A percentile compares a stretch with the other conserved stretches of the same genome.
Evolutionary conservation across 2,113 vertebrate species (phyloP).

Genomic region (Lucifuga dentata): DNA sequence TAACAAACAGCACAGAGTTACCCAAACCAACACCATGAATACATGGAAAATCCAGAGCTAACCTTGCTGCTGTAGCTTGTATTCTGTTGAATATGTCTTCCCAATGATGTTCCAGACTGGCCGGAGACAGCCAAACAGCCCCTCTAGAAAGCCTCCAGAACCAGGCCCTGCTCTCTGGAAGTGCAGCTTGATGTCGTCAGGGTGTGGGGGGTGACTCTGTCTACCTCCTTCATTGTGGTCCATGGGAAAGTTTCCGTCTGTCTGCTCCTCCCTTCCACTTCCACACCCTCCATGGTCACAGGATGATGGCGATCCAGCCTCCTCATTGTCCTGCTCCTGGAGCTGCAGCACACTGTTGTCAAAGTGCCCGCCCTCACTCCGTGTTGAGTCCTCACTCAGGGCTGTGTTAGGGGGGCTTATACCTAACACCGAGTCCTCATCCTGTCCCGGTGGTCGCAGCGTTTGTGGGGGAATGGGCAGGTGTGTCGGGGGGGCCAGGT

Average conservation of each 20-base stretch:
- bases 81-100: constrained; percentile 97
- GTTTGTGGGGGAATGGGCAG: constrained; percentile 77
- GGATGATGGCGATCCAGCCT: constrained; percentile 78
- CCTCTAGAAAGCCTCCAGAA: constrained; percentile 94
- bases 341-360: constrained; percentile 98
- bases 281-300: constrained; percentile 81
- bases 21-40: not conserved
- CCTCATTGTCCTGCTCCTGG: constrained; percentile 88
- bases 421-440: constrained; percentile 77
- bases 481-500: constrained; percentile 82
- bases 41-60: constrained; percentile 47
- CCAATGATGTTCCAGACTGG: constrained; percentile 99
- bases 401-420: constrained; percentile 85
- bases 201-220: constrained; percentile 62
- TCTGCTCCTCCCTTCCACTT: constrained; percentile 82
- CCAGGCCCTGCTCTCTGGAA: constrained; percentile 89
- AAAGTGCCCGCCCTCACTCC: constrained; percentile 89
- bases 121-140: constrained; percentile 94
- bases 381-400: constrained; percentile 90
- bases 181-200: constrained; percentile 94
- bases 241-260: constrained; percentile 71
- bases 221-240: constrained; percentile 64
- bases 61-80: constrained; percentile 99
- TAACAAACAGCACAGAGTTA: constrained; percentile 14
- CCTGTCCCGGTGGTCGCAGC: constrained; percentile 74